A percentile compares a stretch with the other conserved stretches of the same genome.
Conservation (phyloP, 1,140 invertebrate genomes). For the Belonocnema kinseyi region DNA sequence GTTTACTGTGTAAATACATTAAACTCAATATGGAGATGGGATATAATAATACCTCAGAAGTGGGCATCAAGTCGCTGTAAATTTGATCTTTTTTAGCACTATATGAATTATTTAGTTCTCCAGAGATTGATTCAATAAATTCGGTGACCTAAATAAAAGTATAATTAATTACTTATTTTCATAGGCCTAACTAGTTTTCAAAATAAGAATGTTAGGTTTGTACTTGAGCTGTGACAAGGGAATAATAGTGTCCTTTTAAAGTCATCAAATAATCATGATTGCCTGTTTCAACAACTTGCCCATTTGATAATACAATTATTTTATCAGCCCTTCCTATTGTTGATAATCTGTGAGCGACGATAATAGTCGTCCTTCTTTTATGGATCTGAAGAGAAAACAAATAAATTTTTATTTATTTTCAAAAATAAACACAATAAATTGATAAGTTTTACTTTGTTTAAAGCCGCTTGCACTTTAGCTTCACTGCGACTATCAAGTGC, state of each 20-base stretch:
- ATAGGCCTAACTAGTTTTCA: conserved; percentile 13
- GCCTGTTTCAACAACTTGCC: conserved; percentile 83
- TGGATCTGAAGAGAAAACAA: conserved; percentile 74
- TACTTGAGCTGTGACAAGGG: conserved; percentile 81
- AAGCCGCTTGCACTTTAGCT: conserved; percentile 49
- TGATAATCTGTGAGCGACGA: conserved; percentile 89
- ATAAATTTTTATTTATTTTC: not conserved
- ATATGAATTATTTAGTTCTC: not conserved
- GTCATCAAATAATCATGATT: conserved; percentile 85
- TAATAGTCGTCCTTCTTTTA: conserved; percentile 88
- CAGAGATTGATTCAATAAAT: not conserved
- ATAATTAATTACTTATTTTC: conserved; percentile 25
- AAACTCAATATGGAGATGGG: too few relatives aligned
- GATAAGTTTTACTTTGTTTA: conserved; percentile 50
- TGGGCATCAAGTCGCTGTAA: not conserved
- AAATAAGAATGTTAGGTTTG: not conserved
- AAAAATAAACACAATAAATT: not conserved
- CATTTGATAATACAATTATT: conserved; percentile 85
- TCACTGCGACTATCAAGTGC: conserved; percentile 88
- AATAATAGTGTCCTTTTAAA: conserved; percentile 84
- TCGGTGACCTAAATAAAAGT: not conserved
- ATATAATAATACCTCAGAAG: conserved; percentile 5
- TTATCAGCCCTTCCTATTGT: conserved; percentile 87
- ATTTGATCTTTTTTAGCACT: not conserved
- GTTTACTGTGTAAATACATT: too few relatives aligned